These are phyloP conservation scores for Bufotes viridis DNA, from an alignment of 2,797 vertebrate species.

Conservation along the genomic window DNA sequence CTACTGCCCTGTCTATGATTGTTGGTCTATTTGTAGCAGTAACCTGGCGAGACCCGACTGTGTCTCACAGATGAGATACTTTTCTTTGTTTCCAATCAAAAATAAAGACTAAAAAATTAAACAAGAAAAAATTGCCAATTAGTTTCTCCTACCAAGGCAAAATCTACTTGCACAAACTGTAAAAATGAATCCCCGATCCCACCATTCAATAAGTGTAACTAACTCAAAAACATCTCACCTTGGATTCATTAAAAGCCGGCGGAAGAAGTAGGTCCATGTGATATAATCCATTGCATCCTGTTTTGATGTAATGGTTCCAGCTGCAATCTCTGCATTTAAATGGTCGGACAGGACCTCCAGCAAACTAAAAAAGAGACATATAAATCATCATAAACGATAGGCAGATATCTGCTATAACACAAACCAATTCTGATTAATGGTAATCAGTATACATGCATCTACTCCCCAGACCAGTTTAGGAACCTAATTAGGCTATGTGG, in stretches of 20 bases:
- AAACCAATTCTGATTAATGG: background rate
- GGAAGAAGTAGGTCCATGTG: slow-evolving; percentile 99
- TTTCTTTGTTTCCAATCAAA: too few species aligned
- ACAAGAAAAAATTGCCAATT: too few species aligned
- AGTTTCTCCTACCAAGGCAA: background rate
- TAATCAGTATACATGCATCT: too few species aligned
- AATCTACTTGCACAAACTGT: background rate
- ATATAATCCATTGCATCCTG: slow-evolving; percentile 99
- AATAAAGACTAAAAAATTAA: background rate
- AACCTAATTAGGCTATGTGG: too few species aligned
- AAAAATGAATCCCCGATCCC: background rate
- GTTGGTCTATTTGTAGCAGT: too few species aligned
- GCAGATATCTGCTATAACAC: background rate
- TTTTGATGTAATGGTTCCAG: slow-evolving; percentile 94
- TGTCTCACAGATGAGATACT: too few species aligned
- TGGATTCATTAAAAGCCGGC: slow-evolving; percentile 97
- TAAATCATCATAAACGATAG: background rate
- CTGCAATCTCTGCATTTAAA: slow-evolving; percentile 94
- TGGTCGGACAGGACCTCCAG: slow-evolving; percentile 92
- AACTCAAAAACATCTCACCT: slow-evolving; percentile 76
- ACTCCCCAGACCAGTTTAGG: too few species aligned
- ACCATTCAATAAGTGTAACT: background rate
- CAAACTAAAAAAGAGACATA: slow-evolving; percentile 78
- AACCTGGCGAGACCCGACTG: too few species aligned
- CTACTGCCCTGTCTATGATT: too few species aligned